A percentile compares a stretch with the other conserved stretches of the same genome.
Evolutionary conservation across 2,113 vertebrate genomes (phyloP).

Genomic region (Climacteris rufus): DNA sequence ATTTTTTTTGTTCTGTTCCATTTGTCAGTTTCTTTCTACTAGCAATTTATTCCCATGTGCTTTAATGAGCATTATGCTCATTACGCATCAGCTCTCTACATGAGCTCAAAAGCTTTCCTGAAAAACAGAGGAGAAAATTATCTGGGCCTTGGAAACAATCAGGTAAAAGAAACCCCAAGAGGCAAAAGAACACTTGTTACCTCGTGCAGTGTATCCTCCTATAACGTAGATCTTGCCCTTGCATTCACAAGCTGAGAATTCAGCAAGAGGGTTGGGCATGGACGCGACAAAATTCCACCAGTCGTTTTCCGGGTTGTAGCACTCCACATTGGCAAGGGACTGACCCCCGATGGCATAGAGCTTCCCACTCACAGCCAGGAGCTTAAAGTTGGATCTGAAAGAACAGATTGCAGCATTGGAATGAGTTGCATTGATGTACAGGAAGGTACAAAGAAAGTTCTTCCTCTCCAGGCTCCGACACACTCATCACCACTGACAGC

Average conservation of each 20-base stretch:
- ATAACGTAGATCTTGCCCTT: constrained; percentile 92
- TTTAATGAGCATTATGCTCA: not conserved
- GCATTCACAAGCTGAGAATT: constrained; percentile 95
- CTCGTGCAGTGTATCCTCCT: constrained; percentile 92
- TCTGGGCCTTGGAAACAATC: not conserved
- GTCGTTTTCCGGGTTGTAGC: constrained; percentile 90
- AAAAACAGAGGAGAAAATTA: not conserved
- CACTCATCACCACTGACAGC: not conserved
- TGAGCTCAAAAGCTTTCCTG: not conserved
- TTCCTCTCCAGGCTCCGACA: not conserved
- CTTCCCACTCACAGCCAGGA: constrained; percentile 86
- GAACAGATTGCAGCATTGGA: not conserved
- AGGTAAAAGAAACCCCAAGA: not conserved
- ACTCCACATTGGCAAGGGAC: constrained; percentile 88
- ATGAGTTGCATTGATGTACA: not conserved
- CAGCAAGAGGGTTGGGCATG: constrained; percentile 87
- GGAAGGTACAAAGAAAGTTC: not conserved
- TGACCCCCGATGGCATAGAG: constrained; percentile 94
- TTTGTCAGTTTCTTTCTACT: not conserved
- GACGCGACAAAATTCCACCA: constrained; percentile 92
- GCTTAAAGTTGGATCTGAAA: constrained; percentile 93
- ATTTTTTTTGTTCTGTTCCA: not conserved
- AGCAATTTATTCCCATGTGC: not conserved
- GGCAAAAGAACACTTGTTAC: constrained; percentile 51
- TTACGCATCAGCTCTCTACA: not conserved